Conservation (phyloP, 1,140 invertebrate genomes). For the Eubasilissa regina region DNA sequence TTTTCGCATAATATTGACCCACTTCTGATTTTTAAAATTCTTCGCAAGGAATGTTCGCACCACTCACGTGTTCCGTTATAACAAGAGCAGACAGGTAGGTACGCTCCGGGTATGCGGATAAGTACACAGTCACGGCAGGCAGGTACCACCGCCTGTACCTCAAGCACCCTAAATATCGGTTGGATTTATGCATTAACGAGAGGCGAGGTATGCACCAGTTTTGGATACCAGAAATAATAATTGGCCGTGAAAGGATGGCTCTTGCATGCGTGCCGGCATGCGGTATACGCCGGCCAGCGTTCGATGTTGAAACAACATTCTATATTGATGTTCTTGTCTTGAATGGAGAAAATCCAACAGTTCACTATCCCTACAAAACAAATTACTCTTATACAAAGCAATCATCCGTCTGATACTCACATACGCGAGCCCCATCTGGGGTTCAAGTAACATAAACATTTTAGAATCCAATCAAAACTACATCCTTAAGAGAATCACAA, state of each 20-base stretch:
- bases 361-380: too few species aligned
- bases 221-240: constrained; percentile 1
- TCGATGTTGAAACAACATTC: too few species aligned
- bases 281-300: too few species aligned
- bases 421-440: too few species aligned
- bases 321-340: too few species aligned
- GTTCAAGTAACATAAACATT: too few species aligned
- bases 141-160: not conserved
- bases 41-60: constrained; percentile 4
- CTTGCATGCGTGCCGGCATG: too few species aligned
- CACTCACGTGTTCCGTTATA: not conserved
- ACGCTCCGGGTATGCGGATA: not conserved
- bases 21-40: constrained; percentile 2
- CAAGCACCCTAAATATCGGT: constrained; percentile 1
- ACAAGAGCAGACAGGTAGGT: not conserved
- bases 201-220: constrained; percentile 8
- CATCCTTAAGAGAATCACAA: too few species aligned
- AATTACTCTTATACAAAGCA: too few species aligned
- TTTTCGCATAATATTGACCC: constrained; percentile 18
- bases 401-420: too few species aligned
- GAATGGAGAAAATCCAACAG: too few species aligned
- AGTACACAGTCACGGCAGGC: not conserved
- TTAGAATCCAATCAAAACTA: too few species aligned
- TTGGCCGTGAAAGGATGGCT: constrained; percentile 2
- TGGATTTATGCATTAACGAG: constrained; percentile 1